These are phyloP conservation scores for Epiblema foenella DNA, from an alignment of 2,888 invertebrate species.

Conservation along the genomic window DNA sequence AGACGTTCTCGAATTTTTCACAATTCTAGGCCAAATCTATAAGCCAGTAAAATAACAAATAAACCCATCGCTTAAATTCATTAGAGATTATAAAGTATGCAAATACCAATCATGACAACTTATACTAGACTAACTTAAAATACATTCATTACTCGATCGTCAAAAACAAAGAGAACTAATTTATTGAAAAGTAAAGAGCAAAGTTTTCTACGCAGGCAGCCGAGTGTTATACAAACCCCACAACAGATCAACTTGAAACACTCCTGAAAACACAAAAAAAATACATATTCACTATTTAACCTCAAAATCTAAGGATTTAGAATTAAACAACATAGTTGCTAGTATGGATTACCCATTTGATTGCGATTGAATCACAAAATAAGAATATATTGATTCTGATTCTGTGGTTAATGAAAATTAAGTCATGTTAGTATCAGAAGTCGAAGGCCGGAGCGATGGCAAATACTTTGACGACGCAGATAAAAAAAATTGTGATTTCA, in stretches of 20 bases:
- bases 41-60: slow-evolving; percentile 27
- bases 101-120: slow-evolving; percentile 54
- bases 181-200: slow-evolving; percentile 56
- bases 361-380: slow-evolving; percentile 3
- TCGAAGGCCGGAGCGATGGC: not conserved
- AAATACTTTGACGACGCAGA: slow-evolving; percentile 7
- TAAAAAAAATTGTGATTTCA: not conserved
- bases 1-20: slow-evolving; percentile 16
- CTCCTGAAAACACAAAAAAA: slow-evolving; percentile 74
- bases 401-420: not conserved
- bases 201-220: slow-evolving; percentile 64
- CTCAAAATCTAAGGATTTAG: slow-evolving; percentile 12
- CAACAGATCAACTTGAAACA: slow-evolving; percentile 69
- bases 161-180: slow-evolving; percentile 57
- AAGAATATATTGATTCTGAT: not conserved
- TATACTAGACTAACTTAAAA: slow-evolving; percentile 71
- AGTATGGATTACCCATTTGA: not conserved
- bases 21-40: slow-evolving; percentile 14
- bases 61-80: slow-evolving; percentile 50
- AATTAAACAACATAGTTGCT: slow-evolving; percentile 1
- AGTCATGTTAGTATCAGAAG: not conserved
- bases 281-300: slow-evolving; percentile 56
- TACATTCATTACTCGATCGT: slow-evolving; percentile 67
- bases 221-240: slow-evolving; percentile 68
- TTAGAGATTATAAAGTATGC: slow-evolving; percentile 55